Base-by-base conservation (phyloP, 2,113 vertebrate genomes). In the Myanophis thanlyinensis region DNA sequence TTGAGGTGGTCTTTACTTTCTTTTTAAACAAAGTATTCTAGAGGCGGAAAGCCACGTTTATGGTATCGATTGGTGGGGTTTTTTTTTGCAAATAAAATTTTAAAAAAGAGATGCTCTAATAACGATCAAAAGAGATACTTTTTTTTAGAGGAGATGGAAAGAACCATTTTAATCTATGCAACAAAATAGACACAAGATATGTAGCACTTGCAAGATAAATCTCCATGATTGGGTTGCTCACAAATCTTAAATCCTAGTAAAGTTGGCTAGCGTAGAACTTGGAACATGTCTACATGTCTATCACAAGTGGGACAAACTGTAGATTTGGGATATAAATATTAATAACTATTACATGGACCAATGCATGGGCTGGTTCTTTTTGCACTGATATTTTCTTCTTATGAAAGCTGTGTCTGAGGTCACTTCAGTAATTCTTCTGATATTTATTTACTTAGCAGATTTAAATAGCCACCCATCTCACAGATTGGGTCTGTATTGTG, bases 11-110 rank as follows among this genome's bases (percentile, higher is more conserved):
- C 1, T 0, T 62, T 30, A 11, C 13, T n/a, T 27, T 62, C 90
- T 94, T 95, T 90, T 86, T 53, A n/a, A n/a, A n/a, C 93, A 80
- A 95, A 48, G 30, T 22, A 49, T 15, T 96, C 93, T 94, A 93
- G 30, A 5, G 3, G 6, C 23, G 73, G 88, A 20, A 80, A 88
- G 0, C 3, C 56, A 10, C 13, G 40, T 88, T 40, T 54, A 51
- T 30, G 47, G 48, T 18, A 0, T 18, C 44, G 15, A 18, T 80
- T 80, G 35, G 22, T n/a, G n/a, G n/a, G n/a, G n/a, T n/a, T n/a
- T n/a, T n/a, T 7, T 80, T 40, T 40, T 80, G 35, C 73, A 80
- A 80, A 80, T 80, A 80, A 80, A 80, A 40, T 40, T 73, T 73
- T 20, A 35, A 40, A 27, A 30, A 20, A 20, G 62, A 35, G n/a